Evolutionary conservation across 2,113 vertebrate genomes (phyloP).

Genomic region (Dipodomys stephensi): DNA sequence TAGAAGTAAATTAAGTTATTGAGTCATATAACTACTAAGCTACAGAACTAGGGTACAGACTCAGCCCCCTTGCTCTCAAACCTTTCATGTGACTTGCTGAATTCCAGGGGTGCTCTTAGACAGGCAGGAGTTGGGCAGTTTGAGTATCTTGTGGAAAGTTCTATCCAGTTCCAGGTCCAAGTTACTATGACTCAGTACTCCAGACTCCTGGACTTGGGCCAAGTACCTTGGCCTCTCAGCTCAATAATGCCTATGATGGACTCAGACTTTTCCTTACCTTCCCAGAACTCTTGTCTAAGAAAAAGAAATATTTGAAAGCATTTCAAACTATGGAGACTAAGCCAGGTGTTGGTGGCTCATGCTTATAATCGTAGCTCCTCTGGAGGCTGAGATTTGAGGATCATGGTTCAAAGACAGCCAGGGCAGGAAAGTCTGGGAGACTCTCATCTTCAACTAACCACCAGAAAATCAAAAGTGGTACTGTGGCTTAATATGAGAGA

Average conservation of each 20-base stretch:
- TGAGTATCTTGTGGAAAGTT: neutral
- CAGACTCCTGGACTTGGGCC: neutral
- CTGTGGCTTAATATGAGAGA: no score
- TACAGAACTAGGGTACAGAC: neutral
- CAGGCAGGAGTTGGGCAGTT: neutral
- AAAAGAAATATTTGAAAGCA: neutral
- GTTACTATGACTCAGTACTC: neutral
- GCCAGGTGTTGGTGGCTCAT: no score
- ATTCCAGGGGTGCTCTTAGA: neutral
- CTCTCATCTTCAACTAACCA: no score
- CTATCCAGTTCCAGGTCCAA: neutral
- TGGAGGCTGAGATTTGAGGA: no score
- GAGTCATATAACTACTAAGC: neutral
- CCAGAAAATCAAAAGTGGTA: no score
- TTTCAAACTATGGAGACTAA: neutral
- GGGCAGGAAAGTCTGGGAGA: no score
- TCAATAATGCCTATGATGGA: neutral
- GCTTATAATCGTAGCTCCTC: no score
- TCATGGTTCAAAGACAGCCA: no score
- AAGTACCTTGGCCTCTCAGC: neutral
- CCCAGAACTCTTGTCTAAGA: neutral
- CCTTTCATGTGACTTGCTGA: neutral
- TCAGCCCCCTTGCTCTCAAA: neutral
- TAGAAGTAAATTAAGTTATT: neutral
- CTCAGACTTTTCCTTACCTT: neutral